These are phyloP conservation scores for Rhabdophis nuchalis DNA, from an alignment of 2,797 vertebrate species.

Conservation along the genomic window DNA sequence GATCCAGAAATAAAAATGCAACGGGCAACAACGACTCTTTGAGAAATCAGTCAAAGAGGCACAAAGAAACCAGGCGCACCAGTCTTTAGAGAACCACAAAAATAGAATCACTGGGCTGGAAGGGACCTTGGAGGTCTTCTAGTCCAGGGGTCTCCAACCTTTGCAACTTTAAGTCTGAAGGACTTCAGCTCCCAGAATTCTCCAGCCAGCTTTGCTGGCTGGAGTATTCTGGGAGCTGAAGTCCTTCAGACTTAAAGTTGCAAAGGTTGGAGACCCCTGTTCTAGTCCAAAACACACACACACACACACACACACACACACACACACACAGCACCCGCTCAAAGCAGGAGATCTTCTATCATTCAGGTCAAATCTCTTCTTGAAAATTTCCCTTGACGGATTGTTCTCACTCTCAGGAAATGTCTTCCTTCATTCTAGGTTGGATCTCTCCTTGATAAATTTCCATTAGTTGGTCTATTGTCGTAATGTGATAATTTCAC, in stretches of 20 bases:
- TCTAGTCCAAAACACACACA: too few relatives aligned
- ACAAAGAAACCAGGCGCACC: too few relatives aligned
- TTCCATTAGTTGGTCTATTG: not conserved
- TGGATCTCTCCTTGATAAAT: not conserved
- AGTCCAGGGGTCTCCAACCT: too few relatives aligned
- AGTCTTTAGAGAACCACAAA: not conserved
- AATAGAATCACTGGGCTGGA: not conserved
- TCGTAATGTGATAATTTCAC: not conserved
- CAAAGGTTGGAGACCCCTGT: too few relatives aligned
- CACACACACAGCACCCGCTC: too few relatives aligned
- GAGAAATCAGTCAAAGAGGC: too few relatives aligned
- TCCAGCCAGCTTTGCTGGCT: too few relatives aligned
- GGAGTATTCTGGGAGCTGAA: too few relatives aligned
- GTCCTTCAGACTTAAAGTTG: too few relatives aligned
- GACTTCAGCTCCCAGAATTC: too few relatives aligned
- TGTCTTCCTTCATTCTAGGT: not conserved
- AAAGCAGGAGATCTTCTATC: not conserved
- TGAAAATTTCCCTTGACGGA: not conserved
- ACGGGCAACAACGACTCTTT: not conserved
- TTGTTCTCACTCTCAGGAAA: not conserved
- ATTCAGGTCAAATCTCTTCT: not conserved
- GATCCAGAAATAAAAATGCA: not conserved
- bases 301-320: too few relatives aligned
- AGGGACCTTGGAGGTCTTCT: not conserved
- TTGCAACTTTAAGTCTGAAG: too few relatives aligned